Percentiles rank a stretch among this genome's conserved stretches.
These are phyloP conservation scores for Diabrotica virgifera DNA, from an alignment of 1,140 invertebrate genomes.

Conservation along the genomic window DNA sequence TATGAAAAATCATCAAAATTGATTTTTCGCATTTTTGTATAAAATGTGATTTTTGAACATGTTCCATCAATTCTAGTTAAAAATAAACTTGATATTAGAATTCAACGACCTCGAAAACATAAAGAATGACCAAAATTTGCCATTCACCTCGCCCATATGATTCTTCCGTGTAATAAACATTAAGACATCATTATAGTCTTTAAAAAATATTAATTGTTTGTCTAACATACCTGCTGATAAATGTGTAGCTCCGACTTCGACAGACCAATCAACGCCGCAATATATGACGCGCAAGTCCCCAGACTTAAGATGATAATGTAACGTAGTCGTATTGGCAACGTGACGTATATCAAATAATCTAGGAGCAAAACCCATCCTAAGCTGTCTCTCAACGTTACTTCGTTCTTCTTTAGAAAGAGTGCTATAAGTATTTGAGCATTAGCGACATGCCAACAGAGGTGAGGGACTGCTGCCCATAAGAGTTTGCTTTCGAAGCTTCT, in stretches of 20 bases:
- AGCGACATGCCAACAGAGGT: conserved; percentile 62
- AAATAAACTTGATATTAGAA: no score
- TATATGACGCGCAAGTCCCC: conserved; percentile 58
- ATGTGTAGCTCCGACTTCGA: conserved; percentile 49
- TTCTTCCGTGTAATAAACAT: no score
- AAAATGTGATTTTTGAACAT: no score
- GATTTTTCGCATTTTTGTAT: no score
- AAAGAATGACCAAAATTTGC: no score
- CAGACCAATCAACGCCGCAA: conserved; percentile 55
- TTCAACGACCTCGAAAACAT: no score
- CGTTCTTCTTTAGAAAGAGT: conserved; percentile 56
- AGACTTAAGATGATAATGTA: conserved; percentile 61
- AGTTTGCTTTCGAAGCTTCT: conserved; percentile 47
- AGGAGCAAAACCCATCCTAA: conserved; percentile 79
- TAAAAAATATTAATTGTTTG: no score
- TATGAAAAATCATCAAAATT: no score
- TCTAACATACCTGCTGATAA: conserved; percentile 55
- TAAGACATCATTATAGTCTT: no score
- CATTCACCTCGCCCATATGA: no score
- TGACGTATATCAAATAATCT: conserved; percentile 81
- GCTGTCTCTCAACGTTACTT: conserved; percentile 54
- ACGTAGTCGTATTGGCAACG: conserved; percentile 69
- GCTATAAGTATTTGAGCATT: conserved; percentile 60
- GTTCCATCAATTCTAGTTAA: no score
- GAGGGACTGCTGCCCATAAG: conserved; percentile 56